A percentile compares a stretch with the other conserved stretches of the same genome.
Conservation (phyloP, 2,797 vertebrate species). For the Strix occidentalis region DNA sequence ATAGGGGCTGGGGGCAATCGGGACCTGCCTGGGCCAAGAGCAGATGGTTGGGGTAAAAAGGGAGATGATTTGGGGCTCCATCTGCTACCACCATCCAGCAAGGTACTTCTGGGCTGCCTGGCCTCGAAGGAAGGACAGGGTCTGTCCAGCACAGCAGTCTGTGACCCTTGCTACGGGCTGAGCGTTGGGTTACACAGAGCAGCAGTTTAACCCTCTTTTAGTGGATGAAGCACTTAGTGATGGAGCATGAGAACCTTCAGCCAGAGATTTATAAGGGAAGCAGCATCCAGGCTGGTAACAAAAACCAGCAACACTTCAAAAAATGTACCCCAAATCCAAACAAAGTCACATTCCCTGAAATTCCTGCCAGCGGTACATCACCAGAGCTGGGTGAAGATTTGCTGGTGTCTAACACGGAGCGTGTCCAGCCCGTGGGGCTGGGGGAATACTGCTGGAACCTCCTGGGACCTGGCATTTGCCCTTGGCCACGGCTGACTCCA, state of each 20-base stretch:
- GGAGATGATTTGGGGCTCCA: neutral
- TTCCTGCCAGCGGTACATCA: neutral
- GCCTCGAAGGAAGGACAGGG: neutral
- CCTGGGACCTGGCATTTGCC: neutral
- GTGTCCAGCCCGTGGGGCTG: rapidly evolving
- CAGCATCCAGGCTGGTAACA: neutral
- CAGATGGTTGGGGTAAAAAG: neutral
- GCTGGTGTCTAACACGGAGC: neutral
- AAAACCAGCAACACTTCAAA: neutral
- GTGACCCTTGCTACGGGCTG: neutral
- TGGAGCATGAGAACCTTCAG: neutral
- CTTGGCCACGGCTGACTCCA: neutral
- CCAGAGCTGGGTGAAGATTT: neutral
- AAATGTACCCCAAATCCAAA: neutral
- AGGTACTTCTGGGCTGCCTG: neutral
- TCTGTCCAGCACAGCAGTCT: neutral
- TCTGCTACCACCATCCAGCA: too few species aligned
- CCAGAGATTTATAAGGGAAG: neutral
- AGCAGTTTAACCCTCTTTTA: neutral
- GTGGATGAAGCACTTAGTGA: neutral
- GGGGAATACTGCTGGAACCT: neutral
- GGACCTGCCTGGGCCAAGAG: rapidly evolving
- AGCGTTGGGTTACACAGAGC: too few species aligned
- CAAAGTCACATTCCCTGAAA: neutral
- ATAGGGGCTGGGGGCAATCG: rapidly evolving